These are phyloP conservation scores for Parthenolecanium corni DNA, from an alignment of 2,888 invertebrate species.

Conservation along the genomic window DNA sequence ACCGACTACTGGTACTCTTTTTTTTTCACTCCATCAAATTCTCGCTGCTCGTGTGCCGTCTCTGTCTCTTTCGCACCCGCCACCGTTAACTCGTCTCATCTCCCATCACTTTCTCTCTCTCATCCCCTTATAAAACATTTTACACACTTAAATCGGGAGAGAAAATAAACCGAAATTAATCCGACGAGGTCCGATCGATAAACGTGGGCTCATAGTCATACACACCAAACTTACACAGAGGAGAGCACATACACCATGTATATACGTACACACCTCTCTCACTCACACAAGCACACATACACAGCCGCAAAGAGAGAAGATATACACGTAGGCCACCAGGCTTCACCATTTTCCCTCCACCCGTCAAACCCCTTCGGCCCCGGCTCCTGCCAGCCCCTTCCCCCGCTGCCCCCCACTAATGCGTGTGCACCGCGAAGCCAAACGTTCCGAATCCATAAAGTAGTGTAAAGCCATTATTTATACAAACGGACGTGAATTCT, in stretches of 20 bases:
- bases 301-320: constrained; percentile 7
- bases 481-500: constrained; percentile 24
- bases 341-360: constrained; percentile 10
- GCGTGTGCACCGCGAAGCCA: not conserved
- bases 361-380: not conserved
- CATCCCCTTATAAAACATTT: constrained; percentile 5
- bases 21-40: not conserved
- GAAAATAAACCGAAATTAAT: constrained; percentile 28
- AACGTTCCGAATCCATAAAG: constrained; percentile 24
- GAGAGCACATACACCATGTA: constrained; percentile 10
- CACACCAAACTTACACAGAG: not conserved
- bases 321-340: constrained; percentile 22
- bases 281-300: not conserved
- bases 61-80: not conserved
- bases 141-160: constrained; percentile 16
- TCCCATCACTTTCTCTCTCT: not conserved
- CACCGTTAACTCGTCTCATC: not conserved
- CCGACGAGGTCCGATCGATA: constrained; percentile 28
- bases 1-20: not conserved
- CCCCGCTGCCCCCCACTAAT: constrained; percentile 5
- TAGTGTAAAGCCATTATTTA: constrained; percentile 27
- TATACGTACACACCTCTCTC: not conserved
- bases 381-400: too few relatives aligned
- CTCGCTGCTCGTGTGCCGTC: not conserved
- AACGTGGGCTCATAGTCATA: constrained; percentile 28